phyloP scores from a whole-genome alignment of 53 echinoderm and acorn worm genomes.

The Henricia sp. region DNA sequence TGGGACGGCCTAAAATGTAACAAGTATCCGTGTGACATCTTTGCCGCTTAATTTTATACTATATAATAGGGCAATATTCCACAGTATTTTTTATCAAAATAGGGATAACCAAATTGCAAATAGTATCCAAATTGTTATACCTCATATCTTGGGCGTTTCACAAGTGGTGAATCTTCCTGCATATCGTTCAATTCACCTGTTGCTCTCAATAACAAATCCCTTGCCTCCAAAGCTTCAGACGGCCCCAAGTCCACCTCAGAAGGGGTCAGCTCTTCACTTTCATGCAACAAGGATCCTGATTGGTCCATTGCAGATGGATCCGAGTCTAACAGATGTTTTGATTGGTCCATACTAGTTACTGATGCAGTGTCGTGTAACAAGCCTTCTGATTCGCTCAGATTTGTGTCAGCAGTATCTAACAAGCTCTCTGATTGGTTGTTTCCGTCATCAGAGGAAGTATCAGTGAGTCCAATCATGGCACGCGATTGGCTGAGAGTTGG shows the following conservation, averaged over 20 bases:
- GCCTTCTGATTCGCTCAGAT: constrained; percentile 38
- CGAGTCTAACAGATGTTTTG: constrained; percentile 59
- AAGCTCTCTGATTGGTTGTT: constrained; percentile 41
- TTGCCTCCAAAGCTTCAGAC: not conserved
- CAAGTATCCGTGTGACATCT: too few relatives aligned
- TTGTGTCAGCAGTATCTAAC: constrained; percentile 43
- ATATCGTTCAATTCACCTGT: constrained; percentile 15
- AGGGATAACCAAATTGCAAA: not conserved
- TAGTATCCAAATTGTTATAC: constrained; percentile 3
- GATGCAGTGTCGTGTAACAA: constrained; percentile 44
- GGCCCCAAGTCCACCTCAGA: constrained; percentile 27
- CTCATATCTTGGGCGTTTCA: constrained; percentile 40
- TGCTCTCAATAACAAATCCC: constrained; percentile 18
- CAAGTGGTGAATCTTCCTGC: not conserved
- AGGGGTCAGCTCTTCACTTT: constrained; percentile 48
- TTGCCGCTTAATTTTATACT: too few relatives aligned
- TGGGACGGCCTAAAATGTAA: too few relatives aligned
- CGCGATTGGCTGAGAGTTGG: constrained; percentile 50
- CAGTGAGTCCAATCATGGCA: constrained; percentile 38
- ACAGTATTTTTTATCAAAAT: not conserved
- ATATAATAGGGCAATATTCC: too few relatives aligned
- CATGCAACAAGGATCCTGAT: constrained; percentile 56
- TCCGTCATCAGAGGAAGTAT: constrained; percentile 40
- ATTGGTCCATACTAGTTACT: constrained; percentile 41
- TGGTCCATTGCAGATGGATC: constrained; percentile 45